These are phyloP conservation scores for Rhagonycha lutea DNA, from an alignment of 2,888 invertebrate species.

Conservation along the genomic window DNA sequence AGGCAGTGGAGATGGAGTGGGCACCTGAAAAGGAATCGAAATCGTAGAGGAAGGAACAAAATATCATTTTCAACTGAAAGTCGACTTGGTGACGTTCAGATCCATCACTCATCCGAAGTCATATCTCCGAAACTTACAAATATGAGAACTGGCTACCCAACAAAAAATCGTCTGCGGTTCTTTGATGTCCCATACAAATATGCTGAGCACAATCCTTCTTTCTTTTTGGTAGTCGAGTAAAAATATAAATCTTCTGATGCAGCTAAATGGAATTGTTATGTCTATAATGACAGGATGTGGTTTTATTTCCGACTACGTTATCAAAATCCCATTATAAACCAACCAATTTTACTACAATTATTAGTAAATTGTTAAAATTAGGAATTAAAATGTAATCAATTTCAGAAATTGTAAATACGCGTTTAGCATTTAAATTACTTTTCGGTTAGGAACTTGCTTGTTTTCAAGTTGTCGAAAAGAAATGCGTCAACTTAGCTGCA, in stretches of 20 bases:
- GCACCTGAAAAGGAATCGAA: no score
- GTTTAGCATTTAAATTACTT: neutral
- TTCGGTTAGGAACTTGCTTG: neutral
- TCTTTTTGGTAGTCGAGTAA: no score
- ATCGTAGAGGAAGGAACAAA: no score
- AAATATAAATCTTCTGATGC: neutral
- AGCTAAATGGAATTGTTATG: neutral
- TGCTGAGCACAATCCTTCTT: no score
- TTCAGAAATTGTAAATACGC: neutral
- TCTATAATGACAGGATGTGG: neutral
- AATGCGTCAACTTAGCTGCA: neutral
- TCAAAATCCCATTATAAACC: neutral
- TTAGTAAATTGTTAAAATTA: neutral
- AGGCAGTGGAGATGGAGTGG: no score
- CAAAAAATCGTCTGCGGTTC: no score
- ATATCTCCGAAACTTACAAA: no score
- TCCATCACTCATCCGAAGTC: no score
- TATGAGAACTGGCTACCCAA: no score
- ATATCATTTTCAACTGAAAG: no score
- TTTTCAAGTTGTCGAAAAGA: neutral
- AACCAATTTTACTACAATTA: neutral
- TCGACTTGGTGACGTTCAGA: no score
- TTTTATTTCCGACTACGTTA: neutral
- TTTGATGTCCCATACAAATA: no score
- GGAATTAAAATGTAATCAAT: neutral